phyloP scores from a whole-genome alignment of 1,140 invertebrate genomes.

The Macrosteles quadrilineatus region DNA sequence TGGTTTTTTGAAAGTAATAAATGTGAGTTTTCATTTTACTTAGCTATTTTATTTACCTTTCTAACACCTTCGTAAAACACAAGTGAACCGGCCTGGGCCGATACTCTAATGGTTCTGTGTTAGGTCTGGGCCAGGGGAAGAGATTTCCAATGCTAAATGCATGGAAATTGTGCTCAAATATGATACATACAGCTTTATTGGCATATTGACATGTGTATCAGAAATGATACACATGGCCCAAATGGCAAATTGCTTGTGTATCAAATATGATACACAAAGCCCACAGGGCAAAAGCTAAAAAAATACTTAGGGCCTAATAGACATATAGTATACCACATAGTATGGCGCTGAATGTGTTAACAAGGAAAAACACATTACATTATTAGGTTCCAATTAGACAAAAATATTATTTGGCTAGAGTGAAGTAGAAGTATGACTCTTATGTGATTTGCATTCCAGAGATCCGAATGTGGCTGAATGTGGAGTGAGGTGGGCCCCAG shows the following conservation, averaged over 20 bases:
- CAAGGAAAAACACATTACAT: too few species aligned
- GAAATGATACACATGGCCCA: background rate
- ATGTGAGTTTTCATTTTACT: background rate
- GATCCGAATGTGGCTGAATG: too few species aligned
- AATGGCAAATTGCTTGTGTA: background rate
- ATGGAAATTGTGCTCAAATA: background rate
- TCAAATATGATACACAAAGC: conserved; percentile 10
- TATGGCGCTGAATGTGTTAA: background rate
- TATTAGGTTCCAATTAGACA: too few species aligned
- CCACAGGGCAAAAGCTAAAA: too few species aligned
- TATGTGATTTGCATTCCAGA: too few species aligned
- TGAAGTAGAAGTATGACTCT: too few species aligned
- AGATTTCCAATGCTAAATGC: conserved; percentile 3
- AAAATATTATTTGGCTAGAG: too few species aligned
- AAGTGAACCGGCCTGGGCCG: background rate
- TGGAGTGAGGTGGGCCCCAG: too few species aligned
- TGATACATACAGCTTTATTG: background rate
- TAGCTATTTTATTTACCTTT: background rate
- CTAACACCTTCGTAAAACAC: background rate
- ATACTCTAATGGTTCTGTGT: background rate
- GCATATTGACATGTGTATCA: background rate
- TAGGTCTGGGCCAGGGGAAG: background rate
- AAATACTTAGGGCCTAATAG: too few species aligned
- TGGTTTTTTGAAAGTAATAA: background rate
- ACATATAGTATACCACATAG: too few species aligned